A percentile compares a stretch with the other conserved stretches of the same genome.
phyloP scores from a whole-genome alignment of 1,140 invertebrate genomes.

The Caenorhabditis elegans region DNA sequence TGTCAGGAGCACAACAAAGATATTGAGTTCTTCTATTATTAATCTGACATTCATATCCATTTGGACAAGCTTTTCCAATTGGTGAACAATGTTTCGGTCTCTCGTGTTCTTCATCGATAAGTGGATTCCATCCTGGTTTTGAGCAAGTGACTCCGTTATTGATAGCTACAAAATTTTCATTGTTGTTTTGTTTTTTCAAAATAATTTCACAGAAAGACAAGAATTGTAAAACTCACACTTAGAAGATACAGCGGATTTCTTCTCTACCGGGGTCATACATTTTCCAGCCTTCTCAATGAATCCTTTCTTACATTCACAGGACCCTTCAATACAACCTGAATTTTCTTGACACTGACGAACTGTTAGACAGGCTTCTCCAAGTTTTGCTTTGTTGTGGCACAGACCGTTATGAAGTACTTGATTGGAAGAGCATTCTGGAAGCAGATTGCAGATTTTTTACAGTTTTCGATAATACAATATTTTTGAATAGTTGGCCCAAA shows the following conservation, averaged over 20 bases:
- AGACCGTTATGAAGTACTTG: slow-evolving; percentile 39
- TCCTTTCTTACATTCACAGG: slow-evolving; percentile 41
- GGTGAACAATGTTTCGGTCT: slow-evolving; percentile 17
- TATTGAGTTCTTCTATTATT: slow-evolving; percentile 43
- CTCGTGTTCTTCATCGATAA: slow-evolving; percentile 8
- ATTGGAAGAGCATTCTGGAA: slow-evolving; percentile 32
- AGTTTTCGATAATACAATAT: too few relatives aligned
- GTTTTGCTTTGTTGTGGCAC: slow-evolving; percentile 16
- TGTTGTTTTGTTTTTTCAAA: too few relatives aligned
- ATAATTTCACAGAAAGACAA: too few relatives aligned
- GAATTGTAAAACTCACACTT: neutral
- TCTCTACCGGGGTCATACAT: slow-evolving; percentile 22
- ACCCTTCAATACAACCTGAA: slow-evolving; percentile 37
- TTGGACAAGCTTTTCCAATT: slow-evolving; percentile 9
- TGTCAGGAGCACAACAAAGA: slow-evolving; percentile 40
- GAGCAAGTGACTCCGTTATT: slow-evolving; percentile 24
- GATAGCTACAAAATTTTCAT: neutral
- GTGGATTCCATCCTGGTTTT: slow-evolving; percentile 28
- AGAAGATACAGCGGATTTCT: neutral
- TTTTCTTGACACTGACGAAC: slow-evolving; percentile 30
- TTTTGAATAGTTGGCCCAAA: too few relatives aligned
- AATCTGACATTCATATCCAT: slow-evolving; percentile 42
- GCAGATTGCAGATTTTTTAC: too few relatives aligned
- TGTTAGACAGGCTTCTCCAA: slow-evolving; percentile 32
- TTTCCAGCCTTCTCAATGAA: slow-evolving; percentile 39